A percentile compares a stretch with the other conserved stretches of the same genome.
Evolutionary conservation across 2,113 vertebrate species (phyloP).

Genomic region (Triplophysa siluroides): DNA sequence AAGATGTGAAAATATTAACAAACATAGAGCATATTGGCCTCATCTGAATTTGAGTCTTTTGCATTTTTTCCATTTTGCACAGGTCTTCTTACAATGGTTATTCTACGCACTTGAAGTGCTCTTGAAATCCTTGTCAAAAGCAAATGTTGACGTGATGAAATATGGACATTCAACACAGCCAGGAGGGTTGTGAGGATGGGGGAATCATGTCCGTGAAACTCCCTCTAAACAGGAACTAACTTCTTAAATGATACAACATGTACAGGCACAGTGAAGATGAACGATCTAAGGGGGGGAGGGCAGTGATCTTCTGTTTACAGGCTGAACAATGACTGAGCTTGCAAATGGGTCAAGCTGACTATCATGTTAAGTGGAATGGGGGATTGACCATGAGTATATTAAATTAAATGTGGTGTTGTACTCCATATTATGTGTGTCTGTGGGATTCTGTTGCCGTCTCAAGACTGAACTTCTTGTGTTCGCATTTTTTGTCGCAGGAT

Average conservation of each 20-base stretch:
- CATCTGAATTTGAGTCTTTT: background rate
- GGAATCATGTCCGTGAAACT: constrained; percentile 5
- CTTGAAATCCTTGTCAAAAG: constrained; percentile 24
- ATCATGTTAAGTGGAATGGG: constrained; percentile 20
- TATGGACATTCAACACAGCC: constrained; percentile 39
- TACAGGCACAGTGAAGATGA: constrained; percentile 36
- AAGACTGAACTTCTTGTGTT: background rate
- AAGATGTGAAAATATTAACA: background rate
- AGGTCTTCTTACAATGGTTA: constrained; percentile 99
- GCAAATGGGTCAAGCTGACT: constrained; percentile 31
- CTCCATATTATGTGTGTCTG: constrained; percentile 47
- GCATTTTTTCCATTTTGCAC: constrained; percentile 53
- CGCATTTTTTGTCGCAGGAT: background rate
- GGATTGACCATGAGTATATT: constrained; percentile 45
- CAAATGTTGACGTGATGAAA: constrained; percentile 38
- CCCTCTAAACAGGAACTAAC: constrained; percentile 41
- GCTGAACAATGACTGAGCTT: constrained; percentile 46
- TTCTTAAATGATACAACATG: constrained; percentile 36
- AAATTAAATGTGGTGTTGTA: constrained; percentile 54
- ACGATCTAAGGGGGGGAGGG: constrained; percentile 24
- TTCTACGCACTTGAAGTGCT: constrained; percentile 79
- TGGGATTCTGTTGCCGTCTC: constrained; percentile 53
- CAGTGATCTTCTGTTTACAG: constrained; percentile 20
- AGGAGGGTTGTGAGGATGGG: constrained; percentile 34
- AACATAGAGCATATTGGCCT: background rate